Evolutionary conservation across 2,113 vertebrate genomes (phyloP), one percentile per base, ranked within the genome.

Genomic region (Mobula hypostoma): DNA sequence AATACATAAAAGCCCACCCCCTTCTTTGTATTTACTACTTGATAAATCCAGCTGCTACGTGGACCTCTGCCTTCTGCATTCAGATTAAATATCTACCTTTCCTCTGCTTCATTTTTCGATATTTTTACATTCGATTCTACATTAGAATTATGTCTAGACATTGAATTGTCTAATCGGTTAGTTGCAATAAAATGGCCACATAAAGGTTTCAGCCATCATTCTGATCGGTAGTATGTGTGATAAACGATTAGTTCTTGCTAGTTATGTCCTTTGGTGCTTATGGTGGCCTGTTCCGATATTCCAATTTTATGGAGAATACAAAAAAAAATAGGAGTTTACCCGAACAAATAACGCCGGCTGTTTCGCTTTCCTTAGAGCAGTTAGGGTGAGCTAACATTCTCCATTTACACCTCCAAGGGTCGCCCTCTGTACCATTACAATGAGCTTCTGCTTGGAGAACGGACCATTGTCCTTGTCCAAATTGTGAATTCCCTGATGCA

Each of bases 391-490:
- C 80, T 21, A 83, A 9, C 0, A 0, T 6, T 24, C 27, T 83
- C 7, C 48, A 0, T 7, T 56, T 19, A 83, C 95, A 95, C 58
- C 95, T 82, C 92, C 80, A 95, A 36, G 95, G 94, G 63, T 94
- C 93, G 36, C 94, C 95, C 87, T 95, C 95, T 21, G 91, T 95
- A 85, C 95, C 95, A 56, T 95, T 94, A 94, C 95, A 95, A 63
- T 82, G 79, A 94, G 95, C 94, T 82, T 94, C 94, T 94, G 94
- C 94, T 3, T 94, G 66, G 92, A 94, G 94, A 66, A 95, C 94
- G 58, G 82, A 80, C 36, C 82, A 80, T 14, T 66, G 83, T 90
- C 94, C 94, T 29, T 40, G 94, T 56, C 94, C 94, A 94, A 95
- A 94, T 83, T 94, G 68, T 94, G 94, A 94, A 88, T 94, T 70